These are phyloP conservation scores for Tanaodytes sp. DNA, from an alignment of 2,888 invertebrate species.

Conservation along the genomic window DNA sequence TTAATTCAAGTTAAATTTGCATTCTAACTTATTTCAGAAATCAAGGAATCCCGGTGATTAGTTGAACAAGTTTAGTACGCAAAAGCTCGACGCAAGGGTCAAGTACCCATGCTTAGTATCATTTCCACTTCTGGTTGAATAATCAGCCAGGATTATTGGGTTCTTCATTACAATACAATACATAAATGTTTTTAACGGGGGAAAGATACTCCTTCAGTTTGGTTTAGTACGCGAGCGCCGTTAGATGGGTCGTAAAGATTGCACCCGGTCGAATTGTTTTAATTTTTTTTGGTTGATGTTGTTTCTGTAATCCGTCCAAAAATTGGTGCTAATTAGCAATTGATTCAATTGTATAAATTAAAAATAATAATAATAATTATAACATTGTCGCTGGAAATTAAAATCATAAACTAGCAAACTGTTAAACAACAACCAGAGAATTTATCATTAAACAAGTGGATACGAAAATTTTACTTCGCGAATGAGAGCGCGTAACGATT, in stretches of 20 bases:
- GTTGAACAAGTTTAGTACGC: slow-evolving; percentile 9
- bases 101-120: slow-evolving; percentile 33
- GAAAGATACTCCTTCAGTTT: slow-evolving; percentile 12
- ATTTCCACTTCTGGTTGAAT: slow-evolving; percentile 30
- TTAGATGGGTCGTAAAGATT: slow-evolving; percentile 15
- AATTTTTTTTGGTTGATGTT: background rate
- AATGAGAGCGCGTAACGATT: no score
- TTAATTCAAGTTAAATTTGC: no score
- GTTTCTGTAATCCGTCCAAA: slow-evolving; percentile 11
- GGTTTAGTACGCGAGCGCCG: background rate
- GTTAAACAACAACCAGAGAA: no score
- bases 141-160: slow-evolving; percentile 33
- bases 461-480: no score
- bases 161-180: slow-evolving; percentile 56
- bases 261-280: slow-evolving; percentile 2
- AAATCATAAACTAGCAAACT: no score
- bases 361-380: no score
- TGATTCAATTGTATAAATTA: no score
- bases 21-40: no score
- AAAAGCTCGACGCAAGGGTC: slow-evolving; percentile 29
- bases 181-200: slow-evolving; percentile 46
- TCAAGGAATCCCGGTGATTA: slow-evolving; percentile 8
- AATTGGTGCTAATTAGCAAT: background rate
- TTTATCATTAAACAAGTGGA: no score
- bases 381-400: no score